Evolutionary conservation across 2,113 vertebrate species (phyloP), one percentile per base, ranked within the genome.

Genomic region (Odocoileus virginianus): DNA sequence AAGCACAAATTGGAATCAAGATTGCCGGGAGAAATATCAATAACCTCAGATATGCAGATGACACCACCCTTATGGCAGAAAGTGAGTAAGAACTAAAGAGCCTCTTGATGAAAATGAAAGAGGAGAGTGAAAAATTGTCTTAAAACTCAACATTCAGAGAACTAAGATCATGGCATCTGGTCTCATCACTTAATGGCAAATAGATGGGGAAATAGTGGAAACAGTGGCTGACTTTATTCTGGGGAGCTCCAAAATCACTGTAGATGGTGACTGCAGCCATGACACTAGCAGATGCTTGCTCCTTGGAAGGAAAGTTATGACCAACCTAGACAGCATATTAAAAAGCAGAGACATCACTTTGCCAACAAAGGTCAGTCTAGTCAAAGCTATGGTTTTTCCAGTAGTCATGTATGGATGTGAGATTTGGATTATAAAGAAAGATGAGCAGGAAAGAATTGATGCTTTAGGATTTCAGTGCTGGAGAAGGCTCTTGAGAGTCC

Each of bases 401-500:
- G n/a, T 71, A 36, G 17, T 71, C 9, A 71, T 36, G 8, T 36
- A 71, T 36, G 64, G 17, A 36, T 71, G n/a, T 71, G 64, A 71
- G 7, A 67, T 9, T 36, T 36, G 17, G 4, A 71, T 10, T 5
- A 11, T 36, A 11, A 71, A 71, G n/a, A 36, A 36, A 71, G 17
- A n/a, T 36, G n/a, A 71, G 19, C 9, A 12, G 2, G 0, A 1
- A 40, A 23, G n/a, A 71, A 71, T 12, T 71, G 9, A 6, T 71
- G 21, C 21, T 71, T 71, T 36, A 21, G 9, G 21, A 71, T 19
- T 71, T 19, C 11, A 9, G 19, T 71, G 67, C 23, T 71, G 9
- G 19, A 36, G 19, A 71, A 71, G 67, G 23, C 67, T 71, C 64
- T 12, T 36, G n/a, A 71, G 67, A 71, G 67, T 71, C 19, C 19